These are phyloP conservation scores for Loris lydekkerianus DNA, from an alignment of 2,797 vertebrate genomes.

Conservation along the genomic window DNA sequence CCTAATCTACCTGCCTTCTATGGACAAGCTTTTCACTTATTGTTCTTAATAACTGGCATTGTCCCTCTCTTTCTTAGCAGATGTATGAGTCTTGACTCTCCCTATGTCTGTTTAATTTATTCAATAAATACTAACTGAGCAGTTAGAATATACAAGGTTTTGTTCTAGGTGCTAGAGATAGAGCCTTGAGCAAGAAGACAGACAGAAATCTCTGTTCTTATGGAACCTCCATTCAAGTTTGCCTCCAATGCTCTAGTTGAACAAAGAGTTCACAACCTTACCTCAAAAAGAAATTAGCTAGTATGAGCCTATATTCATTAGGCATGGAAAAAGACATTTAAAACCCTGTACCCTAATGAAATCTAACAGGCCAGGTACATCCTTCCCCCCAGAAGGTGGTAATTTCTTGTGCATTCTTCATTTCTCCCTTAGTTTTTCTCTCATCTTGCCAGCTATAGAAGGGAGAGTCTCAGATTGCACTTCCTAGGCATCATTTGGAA, in stretches of 20 bases:
- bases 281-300: background rate
- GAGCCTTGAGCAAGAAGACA: background rate
- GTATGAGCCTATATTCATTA: background rate
- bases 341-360: background rate
- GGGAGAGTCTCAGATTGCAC: background rate
- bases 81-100: background rate
- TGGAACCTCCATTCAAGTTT: background rate
- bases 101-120: background rate
- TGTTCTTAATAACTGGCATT: background rate
- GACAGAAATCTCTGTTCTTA: background rate
- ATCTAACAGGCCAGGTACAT: background rate
- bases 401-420: background rate
- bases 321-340: background rate
- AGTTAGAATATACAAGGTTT: background rate
- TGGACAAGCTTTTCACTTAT: background rate
- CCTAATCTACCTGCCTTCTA: background rate
- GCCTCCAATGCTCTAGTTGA: background rate
- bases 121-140: background rate
- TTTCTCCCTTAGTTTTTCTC: background rate
- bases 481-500: background rate
- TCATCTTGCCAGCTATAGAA: background rate
- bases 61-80: background rate
- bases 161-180: background rate
- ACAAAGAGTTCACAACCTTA: background rate
- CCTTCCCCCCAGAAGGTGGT: background rate